A percentile compares a stretch with the other conserved stretches of the same genome.
Evolutionary conservation across 2,797 vertebrate species (phyloP).

Genomic region (Vespertilio murinus): DNA sequence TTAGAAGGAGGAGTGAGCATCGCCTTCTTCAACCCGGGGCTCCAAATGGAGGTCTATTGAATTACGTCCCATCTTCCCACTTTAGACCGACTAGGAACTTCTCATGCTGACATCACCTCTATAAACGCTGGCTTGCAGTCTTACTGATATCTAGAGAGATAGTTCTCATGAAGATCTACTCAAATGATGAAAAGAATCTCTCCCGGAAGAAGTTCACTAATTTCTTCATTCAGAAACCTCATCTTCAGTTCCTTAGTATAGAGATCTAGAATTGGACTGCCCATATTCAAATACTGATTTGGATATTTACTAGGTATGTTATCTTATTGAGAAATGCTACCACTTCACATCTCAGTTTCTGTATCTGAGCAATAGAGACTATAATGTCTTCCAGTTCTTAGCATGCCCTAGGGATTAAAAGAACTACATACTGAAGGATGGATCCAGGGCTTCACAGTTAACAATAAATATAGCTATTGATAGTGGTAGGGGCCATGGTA

Average conservation of each 20-base stretch:
- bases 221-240: background rate
- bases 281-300: background rate
- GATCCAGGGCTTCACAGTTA: background rate
- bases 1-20: conserved; percentile 20
- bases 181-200: background rate
- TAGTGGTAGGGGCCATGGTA: too few relatives aligned
- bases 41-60: background rate
- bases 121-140: background rate
- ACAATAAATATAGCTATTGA: background rate
- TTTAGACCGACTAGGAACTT: background rate
- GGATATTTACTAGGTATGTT: background rate
- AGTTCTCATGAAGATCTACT: background rate
- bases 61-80: background rate
- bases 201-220: background rate
- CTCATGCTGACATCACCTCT: background rate
- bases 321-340: background rate
- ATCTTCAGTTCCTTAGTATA: background rate
- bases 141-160: background rate
- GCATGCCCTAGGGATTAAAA: background rate
- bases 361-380: background rate
- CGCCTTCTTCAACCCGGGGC: background rate
- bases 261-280: background rate
- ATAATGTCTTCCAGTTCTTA: background rate
- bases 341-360: background rate
- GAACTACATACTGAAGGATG: background rate